Conservation (phyloP, 2,113 vertebrate genomes). For the Crocuta crocuta region DNA sequence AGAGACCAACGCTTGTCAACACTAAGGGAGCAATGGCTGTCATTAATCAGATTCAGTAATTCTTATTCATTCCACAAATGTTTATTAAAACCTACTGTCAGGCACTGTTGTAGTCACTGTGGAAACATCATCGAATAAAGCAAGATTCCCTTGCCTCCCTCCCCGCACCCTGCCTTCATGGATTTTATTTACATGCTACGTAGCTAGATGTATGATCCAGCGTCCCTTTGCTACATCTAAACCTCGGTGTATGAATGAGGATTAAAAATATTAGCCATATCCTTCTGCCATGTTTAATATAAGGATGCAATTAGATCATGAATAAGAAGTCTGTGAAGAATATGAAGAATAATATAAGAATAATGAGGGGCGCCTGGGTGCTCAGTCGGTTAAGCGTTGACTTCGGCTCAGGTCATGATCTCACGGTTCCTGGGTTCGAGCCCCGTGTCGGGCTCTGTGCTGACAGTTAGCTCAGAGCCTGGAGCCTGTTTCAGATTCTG, state of each 20-base stretch:
- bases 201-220: background rate
- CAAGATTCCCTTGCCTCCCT: background rate
- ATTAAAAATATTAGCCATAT: background rate
- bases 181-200: background rate
- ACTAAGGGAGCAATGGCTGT: background rate
- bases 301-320: background rate
- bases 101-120: background rate
- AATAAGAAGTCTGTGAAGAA: background rate
- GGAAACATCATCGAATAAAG: background rate
- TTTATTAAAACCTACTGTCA: background rate
- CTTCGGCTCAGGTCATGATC: too few species aligned
- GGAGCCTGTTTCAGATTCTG: too few species aligned
- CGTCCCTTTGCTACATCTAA: background rate
- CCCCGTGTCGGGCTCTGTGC: too few species aligned
- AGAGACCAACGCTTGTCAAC: background rate
- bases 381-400: too few species aligned
- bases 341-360: background rate
- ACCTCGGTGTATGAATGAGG: background rate
- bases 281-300: background rate
- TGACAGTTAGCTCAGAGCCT: too few species aligned
- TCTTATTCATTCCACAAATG: background rate
- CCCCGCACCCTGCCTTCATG: accelerated
- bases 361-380: background rate
- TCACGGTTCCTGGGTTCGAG: too few species aligned
- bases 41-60: background rate